phyloP scores from a whole-genome alignment of 2,888 invertebrate genomes.

The Drosophila mimetica region DNA sequence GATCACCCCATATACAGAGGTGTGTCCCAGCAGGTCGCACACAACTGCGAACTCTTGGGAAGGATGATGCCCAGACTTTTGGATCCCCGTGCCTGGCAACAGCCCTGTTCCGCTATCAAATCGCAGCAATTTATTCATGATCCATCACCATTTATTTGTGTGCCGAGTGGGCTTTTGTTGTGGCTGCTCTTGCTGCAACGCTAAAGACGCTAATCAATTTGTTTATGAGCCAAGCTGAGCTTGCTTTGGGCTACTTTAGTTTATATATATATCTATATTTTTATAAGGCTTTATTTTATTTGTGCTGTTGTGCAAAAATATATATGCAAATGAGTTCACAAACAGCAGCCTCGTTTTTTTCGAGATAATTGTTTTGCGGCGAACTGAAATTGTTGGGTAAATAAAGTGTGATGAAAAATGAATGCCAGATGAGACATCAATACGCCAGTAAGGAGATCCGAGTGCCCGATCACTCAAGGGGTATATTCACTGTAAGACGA shows the following conservation, averaged over 20 bases:
- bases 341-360: slow-evolving; percentile 26
- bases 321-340: slow-evolving; percentile 62
- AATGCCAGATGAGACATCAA: slow-evolving; percentile 48
- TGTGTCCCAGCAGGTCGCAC: slow-evolving; percentile 57
- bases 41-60: slow-evolving; percentile 63
- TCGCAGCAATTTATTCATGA: slow-evolving; percentile 44
- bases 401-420: slow-evolving; percentile 39
- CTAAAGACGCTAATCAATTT: slow-evolving; percentile 73
- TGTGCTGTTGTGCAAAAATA: slow-evolving; percentile 51
- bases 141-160: slow-evolving; percentile 33
- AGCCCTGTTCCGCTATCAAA: slow-evolving; percentile 25
- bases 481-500: slow-evolving; percentile 20
- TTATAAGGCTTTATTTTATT: slow-evolving; percentile 36
- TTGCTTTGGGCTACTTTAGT: slow-evolving; percentile 57
- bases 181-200: slow-evolving; percentile 57
- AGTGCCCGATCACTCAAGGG: slow-evolving; percentile 21
- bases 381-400: slow-evolving; percentile 47
- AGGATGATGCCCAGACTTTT: slow-evolving; percentile 17
- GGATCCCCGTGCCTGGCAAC: slow-evolving; percentile 47
- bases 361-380: slow-evolving; percentile 52
- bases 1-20: slow-evolving; percentile 50
- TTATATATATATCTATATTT: slow-evolving; percentile 17
- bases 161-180: slow-evolving; percentile 47
- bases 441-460: slow-evolving; percentile 25
- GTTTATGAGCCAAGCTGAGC: slow-evolving; percentile 62